These are phyloP conservation scores for Hirtodrosophila histrioides DNA, from an alignment of 2,888 invertebrate genomes.

Conservation along the genomic window DNA sequence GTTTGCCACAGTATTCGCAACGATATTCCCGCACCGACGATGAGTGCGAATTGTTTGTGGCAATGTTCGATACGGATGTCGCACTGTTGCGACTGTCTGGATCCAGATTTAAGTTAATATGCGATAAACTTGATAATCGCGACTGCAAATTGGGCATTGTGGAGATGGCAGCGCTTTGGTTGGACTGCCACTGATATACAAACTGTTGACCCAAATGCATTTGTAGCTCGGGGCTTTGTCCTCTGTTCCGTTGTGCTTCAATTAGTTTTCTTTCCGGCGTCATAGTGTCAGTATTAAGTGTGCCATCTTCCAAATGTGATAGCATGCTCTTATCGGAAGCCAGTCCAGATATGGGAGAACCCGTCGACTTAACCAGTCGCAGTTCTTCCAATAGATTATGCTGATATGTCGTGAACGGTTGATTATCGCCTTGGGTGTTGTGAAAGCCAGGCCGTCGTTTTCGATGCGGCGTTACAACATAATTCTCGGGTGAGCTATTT, in stretches of 20 bases:
- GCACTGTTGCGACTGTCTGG: conserved; percentile 67
- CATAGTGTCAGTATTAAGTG: conserved; percentile 79
- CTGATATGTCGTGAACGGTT: conserved; percentile 93
- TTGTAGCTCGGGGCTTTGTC: conserved; percentile 88
- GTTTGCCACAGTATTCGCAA: conserved; percentile 95
- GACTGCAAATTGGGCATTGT: conserved; percentile 80
- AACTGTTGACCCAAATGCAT: conserved; percentile 86
- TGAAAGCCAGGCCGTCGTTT: conserved; percentile 94
- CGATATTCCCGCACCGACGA: conserved; percentile 93
- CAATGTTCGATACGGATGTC: conserved; percentile 51
- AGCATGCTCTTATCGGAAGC: conserved; percentile 80
- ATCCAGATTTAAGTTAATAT: conserved; percentile 71
- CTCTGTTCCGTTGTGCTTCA: conserved; percentile 84
- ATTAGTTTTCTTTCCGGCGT: conserved; percentile 78
- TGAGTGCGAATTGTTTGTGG: conserved; percentile 81
- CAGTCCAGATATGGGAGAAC: conserved; percentile 89
- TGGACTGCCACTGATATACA: conserved; percentile 84
- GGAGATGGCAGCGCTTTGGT: conserved; percentile 79
- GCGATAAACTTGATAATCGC: conserved; percentile 78
- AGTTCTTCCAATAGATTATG: conserved; percentile 91
- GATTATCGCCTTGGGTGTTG: conserved; percentile 94
- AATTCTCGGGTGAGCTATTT: conserved; percentile 91
- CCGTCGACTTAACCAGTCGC: conserved; percentile 87
- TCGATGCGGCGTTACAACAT: conserved; percentile 94
- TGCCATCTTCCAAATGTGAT: conserved; percentile 77